Percentiles rank a stretch among this genome's conserved stretches.
Conservation (phyloP, 1,140 invertebrate species). For the Caenorhabditis elegans region WBcel235 BX284602.5:14797001-14797500, state of each 20-base stretch:
- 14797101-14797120: conserved; percentile 60
- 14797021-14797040: conserved; percentile 95
- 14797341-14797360: conserved; percentile 76
- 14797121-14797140: conserved; percentile 58
- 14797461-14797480: conserved; percentile 81
- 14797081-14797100: conserved; percentile 77
- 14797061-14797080: conserved; percentile 91
- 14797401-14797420: conserved; percentile 86
- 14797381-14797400: conserved; percentile 87
- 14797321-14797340: conserved; percentile 62
- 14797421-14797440: conserved; percentile 95
- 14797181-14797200: conserved; percentile 63
- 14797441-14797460: conserved; percentile 76
- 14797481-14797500: conserved; percentile 95
- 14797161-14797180: conserved; percentile 56
- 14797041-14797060: conserved; percentile 74
- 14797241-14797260: conserved; percentile 63
- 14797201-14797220: conserved; percentile 58
- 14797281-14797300: conserved; percentile 63
- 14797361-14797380: conserved; percentile 98
- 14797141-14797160: conserved; percentile 59
- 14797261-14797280: conserved; percentile 54
- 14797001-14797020: conserved; percentile 91
- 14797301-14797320: conserved; percentile 58
- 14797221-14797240: conserved; percentile 47